A percentile compares a stretch with the other conserved stretches of the same genome.
These are phyloP conservation scores for Cassiopea xamachana DNA, from an alignment of 30 jellyfish, hydroid and myxozoan species.

Conservation along the genomic window DNA sequence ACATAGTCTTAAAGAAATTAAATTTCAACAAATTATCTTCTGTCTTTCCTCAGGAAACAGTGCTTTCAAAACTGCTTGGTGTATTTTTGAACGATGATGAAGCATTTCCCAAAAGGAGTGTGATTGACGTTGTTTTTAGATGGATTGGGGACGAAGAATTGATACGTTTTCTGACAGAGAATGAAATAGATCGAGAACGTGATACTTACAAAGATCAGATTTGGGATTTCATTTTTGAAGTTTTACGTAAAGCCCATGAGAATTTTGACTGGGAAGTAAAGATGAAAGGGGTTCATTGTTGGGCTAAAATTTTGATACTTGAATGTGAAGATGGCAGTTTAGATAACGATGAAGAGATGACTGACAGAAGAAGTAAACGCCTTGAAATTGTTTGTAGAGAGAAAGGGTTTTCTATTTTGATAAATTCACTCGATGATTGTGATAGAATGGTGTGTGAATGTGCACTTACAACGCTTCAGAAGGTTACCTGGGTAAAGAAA, in stretches of 20 bases:
- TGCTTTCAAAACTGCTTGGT: slow-evolving; percentile 9
- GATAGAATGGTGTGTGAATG: slow-evolving; percentile 57
- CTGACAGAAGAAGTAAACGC: background rate
- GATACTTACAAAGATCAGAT: background rate
- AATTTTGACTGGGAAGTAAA: slow-evolving; percentile 75
- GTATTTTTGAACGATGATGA: slow-evolving; percentile 48
- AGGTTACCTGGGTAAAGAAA: background rate
- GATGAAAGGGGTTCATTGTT: slow-evolving; percentile 58
- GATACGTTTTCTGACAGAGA: background rate
- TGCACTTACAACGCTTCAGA: slow-evolving; percentile 10
- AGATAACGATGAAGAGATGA: background rate
- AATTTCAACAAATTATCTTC: background rate
- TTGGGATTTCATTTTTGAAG: slow-evolving; percentile 12
- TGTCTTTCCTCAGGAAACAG: slow-evolving; percentile 11
- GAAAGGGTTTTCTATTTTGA: slow-evolving; percentile 42
- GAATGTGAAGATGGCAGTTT: background rate
- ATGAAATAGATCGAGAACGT: background rate
- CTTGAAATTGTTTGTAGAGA: slow-evolving; percentile 2
- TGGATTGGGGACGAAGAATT: slow-evolving; percentile 36
- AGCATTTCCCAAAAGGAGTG: slow-evolving; percentile 63
- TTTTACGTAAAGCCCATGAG: slow-evolving; percentile 17
- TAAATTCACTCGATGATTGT: slow-evolving; percentile 51
- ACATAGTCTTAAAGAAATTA: too few relatives aligned
- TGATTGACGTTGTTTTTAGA: slow-evolving; percentile 28
- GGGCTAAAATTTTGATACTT: slow-evolving; percentile 23